Conservation (phyloP, 2,113 vertebrate species). For the Calidris pygmaea region DNA sequence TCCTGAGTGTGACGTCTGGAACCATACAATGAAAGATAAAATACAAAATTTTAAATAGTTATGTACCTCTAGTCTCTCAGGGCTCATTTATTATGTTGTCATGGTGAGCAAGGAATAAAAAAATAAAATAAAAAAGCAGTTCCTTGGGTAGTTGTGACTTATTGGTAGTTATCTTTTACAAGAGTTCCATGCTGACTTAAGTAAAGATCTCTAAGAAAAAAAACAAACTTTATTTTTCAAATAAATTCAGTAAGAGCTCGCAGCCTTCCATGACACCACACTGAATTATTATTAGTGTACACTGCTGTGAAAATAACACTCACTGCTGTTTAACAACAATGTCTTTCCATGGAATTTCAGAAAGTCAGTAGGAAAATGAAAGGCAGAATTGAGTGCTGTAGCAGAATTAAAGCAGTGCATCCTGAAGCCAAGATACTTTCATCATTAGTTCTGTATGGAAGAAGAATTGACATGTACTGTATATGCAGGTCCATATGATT, state of each 20-base stretch:
- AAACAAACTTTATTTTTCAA: slow-evolving; percentile 72
- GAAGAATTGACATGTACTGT: not conserved
- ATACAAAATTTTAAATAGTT: slow-evolving; percentile 66
- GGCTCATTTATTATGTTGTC: slow-evolving; percentile 75
- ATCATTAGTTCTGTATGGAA: not conserved
- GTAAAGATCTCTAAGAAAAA: slow-evolving; percentile 68
- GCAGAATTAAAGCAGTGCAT: slow-evolving; percentile 9
- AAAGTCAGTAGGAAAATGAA: slow-evolving; percentile 40
- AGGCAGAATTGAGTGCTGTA: slow-evolving; percentile 53
- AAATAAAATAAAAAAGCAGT: slow-evolving; percentile 68
- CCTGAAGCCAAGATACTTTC: slow-evolving; percentile 4
- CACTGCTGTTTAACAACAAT: slow-evolving; percentile 56
- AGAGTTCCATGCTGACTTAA: slow-evolving; percentile 74
- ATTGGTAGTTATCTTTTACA: slow-evolving; percentile 75
- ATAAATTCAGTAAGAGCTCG: slow-evolving; percentile 70
- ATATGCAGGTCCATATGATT: not conserved
- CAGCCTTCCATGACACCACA: slow-evolving; percentile 53
- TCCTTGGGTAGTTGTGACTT: slow-evolving; percentile 71
- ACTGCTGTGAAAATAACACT: slow-evolving; percentile 60
- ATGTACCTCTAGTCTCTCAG: slow-evolving; percentile 53
- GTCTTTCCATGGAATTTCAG: slow-evolving; percentile 49
- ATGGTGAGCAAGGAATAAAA: slow-evolving; percentile 72
- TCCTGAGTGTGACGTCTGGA: slow-evolving; percentile 56
- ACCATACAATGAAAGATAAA: slow-evolving; percentile 59
- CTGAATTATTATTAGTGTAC: slow-evolving; percentile 67